Evolutionary conservation across 2,797 vertebrate genomes (phyloP).

Genomic region (Benthosema pterotum): DNA sequence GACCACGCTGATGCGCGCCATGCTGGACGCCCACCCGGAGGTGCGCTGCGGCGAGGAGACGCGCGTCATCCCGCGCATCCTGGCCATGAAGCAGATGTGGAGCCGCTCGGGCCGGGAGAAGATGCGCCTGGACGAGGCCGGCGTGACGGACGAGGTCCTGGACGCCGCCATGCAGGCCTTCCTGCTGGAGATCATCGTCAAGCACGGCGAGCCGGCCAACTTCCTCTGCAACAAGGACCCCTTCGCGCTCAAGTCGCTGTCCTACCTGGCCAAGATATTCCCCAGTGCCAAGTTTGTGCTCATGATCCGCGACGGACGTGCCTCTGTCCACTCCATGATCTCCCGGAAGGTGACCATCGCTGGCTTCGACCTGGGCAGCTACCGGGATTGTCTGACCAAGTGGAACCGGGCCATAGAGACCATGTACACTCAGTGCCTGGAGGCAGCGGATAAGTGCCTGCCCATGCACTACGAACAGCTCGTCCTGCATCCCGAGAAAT

Average conservation of each 20-base stretch:
- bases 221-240: conserved; percentile 98
- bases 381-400: conserved; percentile 96
- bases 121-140: conserved; percentile 94
- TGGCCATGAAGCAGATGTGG: conserved; percentile 99
- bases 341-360: conserved; percentile 97
- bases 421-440: conserved; percentile 97
- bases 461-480: conserved; percentile 94
- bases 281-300: conserved; percentile 96
- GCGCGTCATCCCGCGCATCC: conserved; percentile 91
- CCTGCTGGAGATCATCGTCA: conserved; percentile 94
- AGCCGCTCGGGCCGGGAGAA: conserved; percentile 95
- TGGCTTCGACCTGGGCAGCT: conserved; percentile 96
- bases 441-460: conserved; percentile 89
- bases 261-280: conserved; percentile 96
- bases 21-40: conserved; percentile 95
- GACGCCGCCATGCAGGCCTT: conserved; percentile 98
- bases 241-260: conserved; percentile 94
- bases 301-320: conserved; percentile 95
- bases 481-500: conserved; percentile 94
- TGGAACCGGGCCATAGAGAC: conserved; percentile 98
- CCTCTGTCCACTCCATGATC: conserved; percentile 98
- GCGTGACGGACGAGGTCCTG: conserved; percentile 94
- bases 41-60: conserved; percentile 96
- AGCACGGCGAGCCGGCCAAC: conserved; percentile 93
- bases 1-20: conserved; percentile 96